Evolutionary conservation across 1,140 invertebrate genomes (phyloP).

Genomic region (Hyposmocoma kahamanoa): DNA sequence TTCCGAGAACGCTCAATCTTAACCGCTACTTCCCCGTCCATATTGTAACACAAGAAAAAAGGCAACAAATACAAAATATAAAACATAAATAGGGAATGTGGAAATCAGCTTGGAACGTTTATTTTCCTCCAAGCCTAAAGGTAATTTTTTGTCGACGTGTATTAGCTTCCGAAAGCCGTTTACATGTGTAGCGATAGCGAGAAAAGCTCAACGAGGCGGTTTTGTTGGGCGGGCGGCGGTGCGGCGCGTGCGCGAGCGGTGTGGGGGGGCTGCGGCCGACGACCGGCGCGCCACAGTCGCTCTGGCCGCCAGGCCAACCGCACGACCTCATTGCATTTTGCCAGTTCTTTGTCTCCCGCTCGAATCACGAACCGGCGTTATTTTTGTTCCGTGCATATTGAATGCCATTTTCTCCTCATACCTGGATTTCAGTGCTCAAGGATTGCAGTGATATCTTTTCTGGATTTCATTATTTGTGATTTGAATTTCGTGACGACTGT

Average conservation of each 20-base stretch:
- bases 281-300: constrained; percentile 50
- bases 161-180: constrained; percentile 50
- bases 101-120: constrained; percentile 8
- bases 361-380: constrained; percentile 42
- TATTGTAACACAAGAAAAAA: no score
- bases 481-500: neutral
- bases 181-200: constrained; percentile 57
- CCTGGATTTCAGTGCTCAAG: constrained; percentile 64
- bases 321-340: constrained; percentile 15
- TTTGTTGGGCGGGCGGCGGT: constrained; percentile 63
- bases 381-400: constrained; percentile 40
- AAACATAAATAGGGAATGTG: neutral
- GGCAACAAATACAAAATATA: no score
- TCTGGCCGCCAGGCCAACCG: constrained; percentile 31
- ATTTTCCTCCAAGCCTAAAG: constrained; percentile 8
- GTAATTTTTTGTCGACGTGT: constrained; percentile 15
- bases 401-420: constrained; percentile 16
- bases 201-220: constrained; percentile 47
- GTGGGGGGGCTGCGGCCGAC: constrained; percentile 37
- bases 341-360: constrained; percentile 32
- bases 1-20: no score
- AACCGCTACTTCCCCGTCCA: no score
- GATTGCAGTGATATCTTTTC: constrained; percentile 58
- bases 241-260: constrained; percentile 51
- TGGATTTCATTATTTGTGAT: constrained; percentile 22